Evolutionary conservation across 2,888 invertebrate species (phyloP).

Genomic region (Zaprionus bogoriensis): DNA sequence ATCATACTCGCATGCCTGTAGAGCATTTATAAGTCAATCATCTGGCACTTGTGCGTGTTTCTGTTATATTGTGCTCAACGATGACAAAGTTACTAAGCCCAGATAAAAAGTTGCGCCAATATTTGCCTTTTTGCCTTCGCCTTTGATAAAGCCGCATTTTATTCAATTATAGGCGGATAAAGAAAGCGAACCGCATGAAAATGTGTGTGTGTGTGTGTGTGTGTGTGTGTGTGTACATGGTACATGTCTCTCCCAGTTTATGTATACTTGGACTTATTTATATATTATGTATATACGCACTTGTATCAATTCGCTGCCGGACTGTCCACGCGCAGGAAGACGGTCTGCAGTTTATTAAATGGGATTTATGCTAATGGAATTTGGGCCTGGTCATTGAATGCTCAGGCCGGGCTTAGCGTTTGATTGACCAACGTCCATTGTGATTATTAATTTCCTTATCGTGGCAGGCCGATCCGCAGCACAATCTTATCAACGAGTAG

Average conservation of each 20-base stretch:
- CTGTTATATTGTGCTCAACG: conserved; percentile 17
- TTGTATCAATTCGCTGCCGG: conserved; percentile 29
- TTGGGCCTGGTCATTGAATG: neutral
- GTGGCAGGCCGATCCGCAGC: neutral
- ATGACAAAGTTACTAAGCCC: conserved; percentile 49
- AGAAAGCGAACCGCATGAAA: conserved; percentile 36
- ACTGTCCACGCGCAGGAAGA: conserved; percentile 2
- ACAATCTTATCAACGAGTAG: conserved; percentile 28
- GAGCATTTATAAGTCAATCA: neutral
- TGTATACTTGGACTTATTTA: neutral
- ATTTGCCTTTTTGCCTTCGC: conserved; percentile 58
- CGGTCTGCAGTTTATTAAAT: conserved; percentile 63
- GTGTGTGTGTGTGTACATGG: too few species aligned
- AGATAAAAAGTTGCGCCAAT: conserved; percentile 75
- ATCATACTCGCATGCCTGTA: neutral
- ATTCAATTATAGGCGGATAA: conserved; percentile 76
- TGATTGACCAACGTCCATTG: conserved; percentile 27
- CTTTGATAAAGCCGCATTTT: conserved; percentile 59
- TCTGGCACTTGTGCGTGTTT: neutral
- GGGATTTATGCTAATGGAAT: conserved; percentile 58
- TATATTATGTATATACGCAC: neutral
- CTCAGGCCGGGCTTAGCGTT: conserved; percentile 24
- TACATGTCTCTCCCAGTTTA: neutral
- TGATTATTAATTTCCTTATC: conserved; percentile 21
- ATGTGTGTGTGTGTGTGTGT: too few species aligned